These are phyloP conservation scores for Leptopilina myrica DNA, from an alignment of 2,888 invertebrate species.

Conservation along the genomic window DNA sequence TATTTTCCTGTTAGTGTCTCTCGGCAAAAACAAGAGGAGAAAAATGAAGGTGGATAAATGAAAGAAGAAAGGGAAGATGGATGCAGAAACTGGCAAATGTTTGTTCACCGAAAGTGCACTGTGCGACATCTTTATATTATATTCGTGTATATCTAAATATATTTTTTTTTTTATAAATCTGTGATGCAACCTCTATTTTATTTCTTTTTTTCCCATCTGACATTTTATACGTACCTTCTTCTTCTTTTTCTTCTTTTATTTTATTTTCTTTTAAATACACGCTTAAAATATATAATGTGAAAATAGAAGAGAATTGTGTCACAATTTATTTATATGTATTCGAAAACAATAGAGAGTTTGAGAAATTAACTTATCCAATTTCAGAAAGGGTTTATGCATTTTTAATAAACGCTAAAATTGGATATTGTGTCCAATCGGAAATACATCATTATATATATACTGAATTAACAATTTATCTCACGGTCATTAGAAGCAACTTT, in stretches of 20 bases:
- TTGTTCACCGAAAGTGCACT: constrained; percentile 6
- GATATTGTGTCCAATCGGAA: constrained; percentile 3
- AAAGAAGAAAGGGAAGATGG: constrained; percentile 15
- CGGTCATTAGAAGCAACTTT: background rate
- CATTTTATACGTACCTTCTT: no score
- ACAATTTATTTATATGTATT: background rate
- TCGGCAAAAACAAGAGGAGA: constrained; percentile 51
- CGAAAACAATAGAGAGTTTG: background rate
- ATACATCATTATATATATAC: background rate
- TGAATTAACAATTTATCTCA: constrained; percentile 7
- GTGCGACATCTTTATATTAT: background rate
- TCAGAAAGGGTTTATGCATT: background rate
- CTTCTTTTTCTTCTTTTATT: background rate
- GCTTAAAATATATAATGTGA: background rate
- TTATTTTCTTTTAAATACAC: background rate
- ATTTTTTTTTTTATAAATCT: background rate
- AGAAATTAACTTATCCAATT: background rate
- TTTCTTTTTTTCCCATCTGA: background rate
- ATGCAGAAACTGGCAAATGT: constrained; percentile 39
- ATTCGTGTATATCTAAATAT: background rate
- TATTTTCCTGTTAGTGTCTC: constrained; percentile 73
- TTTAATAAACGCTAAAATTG: constrained; percentile 2
- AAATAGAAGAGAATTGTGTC: background rate
- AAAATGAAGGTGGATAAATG: constrained; percentile 14
- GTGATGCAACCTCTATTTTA: no score